Conservation (phyloP, 1,140 invertebrate genomes). For the Drosophila ananassae region DNA sequence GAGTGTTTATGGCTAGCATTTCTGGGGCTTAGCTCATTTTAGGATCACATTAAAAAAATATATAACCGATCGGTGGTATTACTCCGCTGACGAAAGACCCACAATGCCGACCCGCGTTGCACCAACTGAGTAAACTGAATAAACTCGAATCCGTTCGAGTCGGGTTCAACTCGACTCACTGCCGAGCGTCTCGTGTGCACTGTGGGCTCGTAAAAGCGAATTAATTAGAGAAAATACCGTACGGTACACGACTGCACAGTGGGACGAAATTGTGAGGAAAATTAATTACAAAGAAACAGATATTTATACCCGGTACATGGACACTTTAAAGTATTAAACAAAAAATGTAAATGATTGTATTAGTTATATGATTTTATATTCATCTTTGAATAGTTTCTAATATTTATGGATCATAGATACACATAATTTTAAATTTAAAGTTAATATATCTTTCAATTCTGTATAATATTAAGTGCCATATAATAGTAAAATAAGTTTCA, state of each 20-base stretch:
- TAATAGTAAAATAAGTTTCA: no score
- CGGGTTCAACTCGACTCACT: constrained; percentile 2
- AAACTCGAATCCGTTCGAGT: constrained; percentile 10
- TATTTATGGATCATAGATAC: no score
- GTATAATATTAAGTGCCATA: no score
- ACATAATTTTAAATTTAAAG: no score
- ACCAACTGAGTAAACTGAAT: constrained; percentile 60
- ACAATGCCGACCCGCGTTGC: constrained; percentile 55
- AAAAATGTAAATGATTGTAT: no score
- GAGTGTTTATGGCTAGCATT: constrained; percentile 8
- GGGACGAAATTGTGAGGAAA: not conserved
- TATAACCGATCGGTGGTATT: not conserved
- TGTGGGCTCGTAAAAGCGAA: constrained; percentile 60
- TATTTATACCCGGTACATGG: no score
- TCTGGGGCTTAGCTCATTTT: constrained; percentile 16
- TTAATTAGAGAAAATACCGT: constrained; percentile 79
- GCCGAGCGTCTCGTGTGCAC: constrained; percentile 13
- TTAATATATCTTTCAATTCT: no score
- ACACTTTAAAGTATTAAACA: no score
- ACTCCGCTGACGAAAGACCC: not conserved
- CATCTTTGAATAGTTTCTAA: no score
- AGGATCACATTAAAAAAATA: constrained; percentile 26
- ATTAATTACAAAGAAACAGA: no score
- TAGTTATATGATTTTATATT: no score
- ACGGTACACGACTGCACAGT: constrained; percentile 50